Base-by-base conservation (phyloP, 2,797 vertebrate species). In the Capromys pilorides region DNA sequence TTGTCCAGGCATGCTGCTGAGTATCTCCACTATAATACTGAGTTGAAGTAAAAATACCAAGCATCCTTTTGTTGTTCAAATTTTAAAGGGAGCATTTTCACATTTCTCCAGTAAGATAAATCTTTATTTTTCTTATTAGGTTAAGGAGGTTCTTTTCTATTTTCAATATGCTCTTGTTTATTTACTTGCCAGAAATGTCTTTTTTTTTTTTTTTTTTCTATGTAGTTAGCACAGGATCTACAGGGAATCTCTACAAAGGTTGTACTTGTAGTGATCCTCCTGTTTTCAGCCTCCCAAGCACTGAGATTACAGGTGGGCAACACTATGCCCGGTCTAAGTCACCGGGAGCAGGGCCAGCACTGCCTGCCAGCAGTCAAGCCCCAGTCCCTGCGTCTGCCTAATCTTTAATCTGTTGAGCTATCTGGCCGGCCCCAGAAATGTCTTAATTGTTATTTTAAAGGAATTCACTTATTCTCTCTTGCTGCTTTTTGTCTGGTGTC, bases 41-140 rank as follows among this genome's bases (percentile, higher is more conserved):
- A 59, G 2, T 57, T 64, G 49, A 89, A 83, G 33, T 83, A 95
- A 90, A 91, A 12, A 21, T 36, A 59, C 7, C 51, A 39, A 83
- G 49, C 78, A 90, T 71, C 2, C 51, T 95, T 89, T 78, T 82
- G 45, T 69, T 22, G 78, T 66, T 49, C 19, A 51, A 6, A 54
- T 84, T 94, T 81, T 89, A 83, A 94, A 87, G 64, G 83, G 94
- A 87, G 36, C 75, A 91, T 84, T 91, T 97, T 87, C 84, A 87
- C 31, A 81, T 91, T 92, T 93, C n/a, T 91, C 64, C 61, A 49
- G 2, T 75, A 93, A 62, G 71, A 59, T 54, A 82, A 22, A 41
- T 79, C 80, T 86, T 87, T 90, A 18, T 26, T 88, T 62, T 82
- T 94, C 41, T 77, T 92, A 62, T 75, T 94, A 92, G 26, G 33